Base-by-base conservation (phyloP, 2,797 vertebrate species). In the Oreonectes daqikongensis region DNA sequence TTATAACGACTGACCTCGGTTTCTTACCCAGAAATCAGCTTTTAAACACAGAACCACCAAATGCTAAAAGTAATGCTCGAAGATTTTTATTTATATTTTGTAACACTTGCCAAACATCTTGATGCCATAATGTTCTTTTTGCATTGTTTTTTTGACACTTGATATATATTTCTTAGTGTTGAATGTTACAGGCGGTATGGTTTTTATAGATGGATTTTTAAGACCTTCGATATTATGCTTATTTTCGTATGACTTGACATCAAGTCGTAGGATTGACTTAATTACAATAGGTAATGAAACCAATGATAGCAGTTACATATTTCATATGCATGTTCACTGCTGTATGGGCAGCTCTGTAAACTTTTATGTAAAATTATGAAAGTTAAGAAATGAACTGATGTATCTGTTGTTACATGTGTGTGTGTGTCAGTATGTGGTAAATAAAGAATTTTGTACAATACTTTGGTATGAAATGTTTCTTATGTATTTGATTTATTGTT, bases 381-480 rank as follows among this genome's bases (percentile, higher is more conserved):
- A 18, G n/a, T 6, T 18, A 48, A 6, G 18, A 72, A 53, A 9
- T 22, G 9, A 11, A 3, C n/a, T 12, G 40, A 61, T 20, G 57
- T 63, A 42, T 6, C 60, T 53, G 9, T 38, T 74, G 72, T 66
- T 66, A 42, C 18, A 30, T 4, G 18, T 64, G 26, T 5, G 1
- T 15, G n/a, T 20, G 8, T n/a, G 15, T 53, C 32, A 20, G 10
- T 40, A 18, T 6, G 12, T 50, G 30, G 0, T n/a, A 63, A 73
- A 52, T 73, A 64, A 73, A 73, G 20, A n/a, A 5, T 53, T 53
- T 72, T 72, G 40, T 72, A 72, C 5, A 35, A 48, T 50, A 30
- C 7, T 9, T 3, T 17, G 0, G n/a, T 24, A 8, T 63, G 1
- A 50, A 35, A 8, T 50, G 48, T 50, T 50, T 20, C 18, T 60